Base-by-base conservation (phyloP, 2,113 vertebrate species). In the Pangasianodon hypophthalmus region DNA sequence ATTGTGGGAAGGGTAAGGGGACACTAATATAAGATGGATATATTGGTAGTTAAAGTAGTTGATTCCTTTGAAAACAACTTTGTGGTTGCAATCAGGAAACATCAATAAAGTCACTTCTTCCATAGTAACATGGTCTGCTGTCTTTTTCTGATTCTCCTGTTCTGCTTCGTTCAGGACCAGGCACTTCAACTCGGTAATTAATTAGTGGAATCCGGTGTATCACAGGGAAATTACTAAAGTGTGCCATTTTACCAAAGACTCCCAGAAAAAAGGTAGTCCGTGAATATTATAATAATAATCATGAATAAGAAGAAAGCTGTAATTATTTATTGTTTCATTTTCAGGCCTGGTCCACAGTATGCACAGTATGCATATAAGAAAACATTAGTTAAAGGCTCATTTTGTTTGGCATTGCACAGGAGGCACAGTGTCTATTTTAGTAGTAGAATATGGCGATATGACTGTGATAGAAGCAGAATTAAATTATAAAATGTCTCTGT, bases 101-200 rank as follows among this genome's bases (percentile, higher is more conserved):
- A 97, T 97, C 97, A 99, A 99, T 99, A 99, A 99, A 99, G 94
- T 96, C 95, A 97, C 97, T 97, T 98, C 97, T 98, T 98, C 97
- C 97, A 96, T 91, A 67, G 44, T 32, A 7, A 44, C 37, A 85
- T 73, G 21, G 69, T 73, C 56, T 81, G 91, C 91, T 85, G 10
- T 88, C 32, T 86, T 48, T 24, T 92, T 62, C 85, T 92, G 90
- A 32, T 85, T 91, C n/a, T 50, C 2, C 9, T 77, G 19, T 48
- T 37, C n/a, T 16, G 67, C n/a, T 69, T 32, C 13, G 41, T 75
- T 75, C 26, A 11, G 29, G 9, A n/a, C 2, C 29, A 71, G 67
- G 11, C n/a, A 37, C 19, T 24, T 60, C 6, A 60, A 6, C 16
- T 11, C 58, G 6, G 58, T 60, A 60, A 60, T 24, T 60, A 24